Evolutionary conservation across 2,888 invertebrate species (phyloP).

Genomic region (Dryobotodes eremita): DNA sequence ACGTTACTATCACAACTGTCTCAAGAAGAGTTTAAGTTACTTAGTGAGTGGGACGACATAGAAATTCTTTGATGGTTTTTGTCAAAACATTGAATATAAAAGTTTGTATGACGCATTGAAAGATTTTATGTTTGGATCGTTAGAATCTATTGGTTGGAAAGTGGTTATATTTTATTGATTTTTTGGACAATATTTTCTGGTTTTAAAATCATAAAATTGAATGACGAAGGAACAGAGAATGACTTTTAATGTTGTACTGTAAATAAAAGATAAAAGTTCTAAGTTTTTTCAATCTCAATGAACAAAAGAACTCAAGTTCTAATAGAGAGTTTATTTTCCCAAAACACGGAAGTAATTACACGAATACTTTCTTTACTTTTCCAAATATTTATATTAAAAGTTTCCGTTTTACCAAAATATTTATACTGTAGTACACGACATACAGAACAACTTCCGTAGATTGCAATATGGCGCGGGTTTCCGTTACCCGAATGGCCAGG

Average conservation of each 20-base stretch:
- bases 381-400: constrained; percentile 52
- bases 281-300: background rate
- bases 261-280: background rate
- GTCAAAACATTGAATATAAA: constrained; percentile 67
- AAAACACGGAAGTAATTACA: constrained; percentile 47
- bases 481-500: constrained; percentile 77
- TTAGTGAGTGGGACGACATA: constrained; percentile 68
- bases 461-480: constrained; percentile 69
- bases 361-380: constrained; percentile 37
- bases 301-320: constrained; percentile 8
- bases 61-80: constrained; percentile 62
- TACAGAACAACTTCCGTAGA: constrained; percentile 67
- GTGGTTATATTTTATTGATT: constrained; percentile 37
- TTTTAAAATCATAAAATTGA: constrained; percentile 6
- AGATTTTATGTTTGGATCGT: constrained; percentile 47
- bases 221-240: background rate
- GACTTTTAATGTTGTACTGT: background rate
- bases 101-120: constrained; percentile 66
- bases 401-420: constrained; percentile 54
- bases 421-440: constrained; percentile 52
- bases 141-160: constrained; percentile 22
- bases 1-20: constrained; percentile 74
- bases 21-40: constrained; percentile 67
- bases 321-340: constrained; percentile 12
- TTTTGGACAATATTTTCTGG: constrained; percentile 20